A percentile compares a stretch with the other conserved stretches of the same genome.
Conservation (phyloP, 2,113 vertebrate genomes). For the Grammomys surdaster region DNA sequence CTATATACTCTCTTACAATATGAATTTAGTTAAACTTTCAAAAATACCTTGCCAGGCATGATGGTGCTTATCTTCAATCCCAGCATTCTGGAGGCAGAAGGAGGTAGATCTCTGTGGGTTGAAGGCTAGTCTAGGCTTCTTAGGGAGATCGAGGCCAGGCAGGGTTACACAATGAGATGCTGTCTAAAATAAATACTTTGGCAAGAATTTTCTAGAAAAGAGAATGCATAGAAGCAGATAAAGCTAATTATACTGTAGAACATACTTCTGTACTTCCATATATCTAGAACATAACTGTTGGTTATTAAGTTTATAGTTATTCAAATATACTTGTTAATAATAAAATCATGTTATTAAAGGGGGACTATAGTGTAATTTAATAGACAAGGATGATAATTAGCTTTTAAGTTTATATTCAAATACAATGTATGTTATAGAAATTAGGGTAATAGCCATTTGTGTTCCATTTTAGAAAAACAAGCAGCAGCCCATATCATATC, state of each 20-base stretch:
- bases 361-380: not conserved
- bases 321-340: not conserved
- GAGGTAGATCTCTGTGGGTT: not conserved
- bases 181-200: not conserved
- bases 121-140: not conserved
- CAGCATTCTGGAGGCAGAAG: not conserved
- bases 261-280: not conserved
- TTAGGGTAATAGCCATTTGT: not conserved
- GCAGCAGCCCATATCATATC: not conserved
- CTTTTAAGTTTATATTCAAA: not conserved
- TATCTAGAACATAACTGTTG: not conserved
- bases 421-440: not conserved
- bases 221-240: constrained; percentile 16
- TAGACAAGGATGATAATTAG: constrained; percentile 6
- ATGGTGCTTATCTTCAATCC: not conserved
- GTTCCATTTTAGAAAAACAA: constrained; percentile 48
- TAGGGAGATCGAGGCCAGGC: not conserved
- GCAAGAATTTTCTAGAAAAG: constrained; percentile 15
- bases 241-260: constrained; percentile 2
- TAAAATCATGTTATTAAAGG: not conserved
- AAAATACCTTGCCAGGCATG: not conserved
- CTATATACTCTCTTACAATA: not conserved
- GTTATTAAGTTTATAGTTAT: constrained; percentile 25
- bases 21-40: constrained; percentile 25
- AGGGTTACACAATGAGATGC: not conserved